A percentile compares a stretch with the other conserved stretches of the same genome.
phyloP scores from a whole-genome alignment of 2,888 invertebrate genomes.

The Diabrotica balteata region DNA sequence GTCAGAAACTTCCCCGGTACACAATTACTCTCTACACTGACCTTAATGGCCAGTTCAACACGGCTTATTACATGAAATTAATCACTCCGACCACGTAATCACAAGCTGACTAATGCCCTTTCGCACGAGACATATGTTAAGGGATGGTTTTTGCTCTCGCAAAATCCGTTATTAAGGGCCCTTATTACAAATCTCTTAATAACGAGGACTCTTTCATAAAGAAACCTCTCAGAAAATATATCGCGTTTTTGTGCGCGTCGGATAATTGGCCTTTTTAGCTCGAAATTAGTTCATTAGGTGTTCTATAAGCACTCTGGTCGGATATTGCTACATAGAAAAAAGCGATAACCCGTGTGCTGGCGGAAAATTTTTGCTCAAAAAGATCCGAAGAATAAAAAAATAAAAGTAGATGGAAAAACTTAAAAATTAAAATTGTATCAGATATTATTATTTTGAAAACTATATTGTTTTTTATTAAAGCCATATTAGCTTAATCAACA shows the following conservation, averaged over 20 bases:
- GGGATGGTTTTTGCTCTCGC: conserved; percentile 26
- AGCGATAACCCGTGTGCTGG: too few relatives aligned
- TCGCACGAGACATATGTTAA: conserved; percentile 33
- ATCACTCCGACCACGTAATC: conserved; percentile 31
- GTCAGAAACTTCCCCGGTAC: conserved; percentile 3
- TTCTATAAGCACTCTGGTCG: background rate
- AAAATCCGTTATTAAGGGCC: conserved; percentile 26
- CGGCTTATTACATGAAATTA: conserved; percentile 29
- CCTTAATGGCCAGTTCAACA: conserved; percentile 30
- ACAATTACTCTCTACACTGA: conserved; percentile 24
- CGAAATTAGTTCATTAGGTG: conserved; percentile 8
- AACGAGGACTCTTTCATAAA: conserved; percentile 18
- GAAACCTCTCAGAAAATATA: conserved; percentile 9
- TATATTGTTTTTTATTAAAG: too few relatives aligned
- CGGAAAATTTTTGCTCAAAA: too few relatives aligned
- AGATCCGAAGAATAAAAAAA: too few relatives aligned
- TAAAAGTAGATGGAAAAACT: too few relatives aligned
- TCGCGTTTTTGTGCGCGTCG: conserved; percentile 11
- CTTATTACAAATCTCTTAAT: conserved; percentile 32
- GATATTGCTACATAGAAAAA: too few relatives aligned
- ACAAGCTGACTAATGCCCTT: conserved; percentile 31
- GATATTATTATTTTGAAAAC: too few relatives aligned
- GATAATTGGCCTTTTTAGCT: conserved; percentile 8
- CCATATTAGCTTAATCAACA: too few relatives aligned
- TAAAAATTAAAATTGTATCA: too few relatives aligned